Evolutionary conservation across 1,140 invertebrate species (phyloP).

Genomic region (Drosophila bocki): DNA sequence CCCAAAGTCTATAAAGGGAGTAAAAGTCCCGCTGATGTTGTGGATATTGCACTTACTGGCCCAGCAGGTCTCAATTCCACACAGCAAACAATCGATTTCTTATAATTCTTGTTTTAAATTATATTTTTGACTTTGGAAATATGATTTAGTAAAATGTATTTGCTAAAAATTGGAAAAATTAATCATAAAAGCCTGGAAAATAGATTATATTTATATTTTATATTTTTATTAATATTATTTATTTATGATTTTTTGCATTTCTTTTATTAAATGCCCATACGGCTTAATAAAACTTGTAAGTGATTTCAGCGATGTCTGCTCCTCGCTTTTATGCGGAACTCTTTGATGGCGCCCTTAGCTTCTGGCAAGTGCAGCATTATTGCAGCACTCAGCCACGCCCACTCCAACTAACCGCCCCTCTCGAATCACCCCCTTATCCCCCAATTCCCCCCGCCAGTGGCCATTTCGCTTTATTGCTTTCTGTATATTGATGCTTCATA

Average conservation of each 20-base stretch:
- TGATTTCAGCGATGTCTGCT: constrained; percentile 19
- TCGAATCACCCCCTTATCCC: not conserved
- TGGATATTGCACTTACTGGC: constrained; percentile 16
- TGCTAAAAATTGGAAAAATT: not conserved
- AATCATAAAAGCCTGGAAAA: not conserved
- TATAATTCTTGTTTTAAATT: not conserved
- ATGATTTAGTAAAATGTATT: too few species aligned
- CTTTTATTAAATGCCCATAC: constrained; percentile 1
- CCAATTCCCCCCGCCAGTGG: constrained; percentile 1
- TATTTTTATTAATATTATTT: not conserved
- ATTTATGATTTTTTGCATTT: too few species aligned
- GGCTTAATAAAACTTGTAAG: constrained; percentile 13
- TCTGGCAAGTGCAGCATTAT: constrained; percentile 56
- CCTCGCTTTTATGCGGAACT: constrained; percentile 22
- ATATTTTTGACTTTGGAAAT: not conserved
- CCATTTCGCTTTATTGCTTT: constrained; percentile 66
- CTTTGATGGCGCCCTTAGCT: constrained; percentile 34
- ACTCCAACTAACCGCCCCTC: not conserved
- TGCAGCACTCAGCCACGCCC: constrained; percentile 19
- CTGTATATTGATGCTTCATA: constrained; percentile 50
- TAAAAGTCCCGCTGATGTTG: constrained; percentile 8
- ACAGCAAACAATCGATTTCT: constrained; percentile 8
- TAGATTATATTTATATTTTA: not conserved
- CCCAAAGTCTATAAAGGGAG: constrained; percentile 17
- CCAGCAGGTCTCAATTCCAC: constrained; percentile 2